A percentile compares a stretch with the other conserved stretches of the same genome.
Evolutionary conservation across 1,140 invertebrate species (phyloP).

Genomic region (Zaprionus davidi): DNA sequence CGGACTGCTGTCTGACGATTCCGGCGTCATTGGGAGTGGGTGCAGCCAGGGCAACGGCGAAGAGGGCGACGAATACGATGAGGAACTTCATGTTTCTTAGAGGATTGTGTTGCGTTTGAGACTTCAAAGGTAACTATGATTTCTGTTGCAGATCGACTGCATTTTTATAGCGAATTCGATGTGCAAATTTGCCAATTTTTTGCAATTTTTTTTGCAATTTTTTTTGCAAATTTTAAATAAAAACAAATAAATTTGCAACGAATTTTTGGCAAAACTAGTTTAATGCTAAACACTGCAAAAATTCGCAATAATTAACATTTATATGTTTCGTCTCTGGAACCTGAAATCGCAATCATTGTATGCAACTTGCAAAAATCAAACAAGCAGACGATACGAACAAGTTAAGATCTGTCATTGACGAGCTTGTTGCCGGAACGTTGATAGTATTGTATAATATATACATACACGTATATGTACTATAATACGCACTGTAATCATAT

Average conservation of each 20-base stretch:
- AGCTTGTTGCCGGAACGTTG: not conserved
- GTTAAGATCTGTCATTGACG: not conserved
- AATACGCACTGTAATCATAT: not conserved
- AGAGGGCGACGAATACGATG: constrained; percentile 52
- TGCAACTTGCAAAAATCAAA: not conserved
- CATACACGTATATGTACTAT: not conserved
- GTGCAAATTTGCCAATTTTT: not conserved
- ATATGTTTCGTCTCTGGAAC: not conserved
- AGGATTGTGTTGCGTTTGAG: constrained; percentile 31
- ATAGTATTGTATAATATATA: not conserved
- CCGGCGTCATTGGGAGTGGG: not conserved
- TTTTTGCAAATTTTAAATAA: not conserved
- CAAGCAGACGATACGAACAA: not conserved
- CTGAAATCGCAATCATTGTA: constrained; percentile 3
- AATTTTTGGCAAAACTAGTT: constrained; percentile 6
- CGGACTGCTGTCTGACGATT: constrained; percentile 35
- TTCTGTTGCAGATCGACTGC: not conserved
- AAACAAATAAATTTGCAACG: not conserved
- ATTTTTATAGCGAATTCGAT: constrained; percentile 26
- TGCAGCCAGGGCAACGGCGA: constrained; percentile 42
- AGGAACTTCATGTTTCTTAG: constrained; percentile 65
- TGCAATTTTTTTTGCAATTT: not conserved
- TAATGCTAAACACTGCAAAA: not conserved
- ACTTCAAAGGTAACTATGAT: constrained; percentile 38
- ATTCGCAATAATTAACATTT: constrained; percentile 5